Evolutionary conservation across 2,113 vertebrate species (phyloP).

Genomic region (Bos javanicus): DNA sequence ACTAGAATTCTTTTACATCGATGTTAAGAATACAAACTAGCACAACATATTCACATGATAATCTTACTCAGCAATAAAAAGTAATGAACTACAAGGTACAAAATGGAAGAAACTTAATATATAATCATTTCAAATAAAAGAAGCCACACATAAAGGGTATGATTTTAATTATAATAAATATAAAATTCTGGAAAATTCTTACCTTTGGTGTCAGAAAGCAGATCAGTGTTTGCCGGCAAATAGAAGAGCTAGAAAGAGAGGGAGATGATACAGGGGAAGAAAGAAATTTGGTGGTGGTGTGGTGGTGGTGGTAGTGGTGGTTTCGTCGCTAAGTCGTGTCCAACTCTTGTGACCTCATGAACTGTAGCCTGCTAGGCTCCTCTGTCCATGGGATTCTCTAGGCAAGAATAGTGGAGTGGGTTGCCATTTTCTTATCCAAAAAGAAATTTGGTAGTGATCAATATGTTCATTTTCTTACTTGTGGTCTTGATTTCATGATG

Average conservation of each 20-base stretch:
- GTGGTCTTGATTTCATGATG: background rate
- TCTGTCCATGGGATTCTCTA: background rate
- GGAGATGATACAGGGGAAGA: background rate
- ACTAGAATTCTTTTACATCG: background rate
- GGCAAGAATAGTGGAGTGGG: background rate
- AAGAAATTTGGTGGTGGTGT: background rate
- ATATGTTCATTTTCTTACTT: background rate
- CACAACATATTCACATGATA: background rate
- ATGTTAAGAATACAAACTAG: background rate
- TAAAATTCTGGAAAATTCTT: background rate
- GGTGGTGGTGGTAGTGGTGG: background rate
- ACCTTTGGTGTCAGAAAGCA: background rate
- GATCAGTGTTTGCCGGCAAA: background rate
- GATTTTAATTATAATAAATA: background rate
- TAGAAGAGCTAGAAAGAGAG: background rate
- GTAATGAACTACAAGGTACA: background rate
- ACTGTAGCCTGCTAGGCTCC: background rate
- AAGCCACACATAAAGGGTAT: background rate
- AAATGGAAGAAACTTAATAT: background rate
- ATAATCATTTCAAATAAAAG: background rate
- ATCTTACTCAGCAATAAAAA: background rate
- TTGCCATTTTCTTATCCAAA: background rate
- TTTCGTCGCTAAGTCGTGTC: background rate
- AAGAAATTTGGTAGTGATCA: background rate
- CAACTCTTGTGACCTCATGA: background rate